phyloP scores from a whole-genome alignment of 2,797 vertebrate species.

The Ceyx erithaca region DNA sequence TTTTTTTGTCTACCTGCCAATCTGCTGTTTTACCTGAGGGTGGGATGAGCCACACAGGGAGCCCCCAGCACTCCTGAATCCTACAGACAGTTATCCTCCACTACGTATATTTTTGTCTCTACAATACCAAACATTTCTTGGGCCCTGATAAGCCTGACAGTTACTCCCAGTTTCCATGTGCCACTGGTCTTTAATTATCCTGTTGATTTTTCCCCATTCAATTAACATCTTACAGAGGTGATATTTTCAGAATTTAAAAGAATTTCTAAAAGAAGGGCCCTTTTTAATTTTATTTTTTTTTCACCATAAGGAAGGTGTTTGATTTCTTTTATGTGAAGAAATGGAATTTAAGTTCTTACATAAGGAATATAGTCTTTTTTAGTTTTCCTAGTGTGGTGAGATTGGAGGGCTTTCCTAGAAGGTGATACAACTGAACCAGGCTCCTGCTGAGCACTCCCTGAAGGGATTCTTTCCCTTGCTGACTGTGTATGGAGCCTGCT shows the following conservation, averaged over 20 bases:
- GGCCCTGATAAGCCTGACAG: accelerated
- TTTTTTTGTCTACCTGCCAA: background rate
- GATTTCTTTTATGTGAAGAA: background rate
- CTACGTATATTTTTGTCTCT: background rate
- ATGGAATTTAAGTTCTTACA: background rate
- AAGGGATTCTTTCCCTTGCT: background rate
- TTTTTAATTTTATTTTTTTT: background rate
- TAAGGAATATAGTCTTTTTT: background rate
- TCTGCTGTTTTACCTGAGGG: background rate
- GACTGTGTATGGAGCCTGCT: background rate
- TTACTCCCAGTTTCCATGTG: background rate
- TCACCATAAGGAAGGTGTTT: background rate
- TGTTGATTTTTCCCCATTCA: background rate
- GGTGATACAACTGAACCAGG: background rate
- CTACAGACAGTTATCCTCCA: background rate
- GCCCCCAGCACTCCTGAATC: accelerated
- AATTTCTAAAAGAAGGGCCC: background rate
- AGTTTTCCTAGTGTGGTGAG: background rate
- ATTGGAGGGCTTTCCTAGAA: background rate
- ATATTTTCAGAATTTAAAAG: background rate
- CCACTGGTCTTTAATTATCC: background rate
- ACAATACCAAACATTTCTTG: background rate
- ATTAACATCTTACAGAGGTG: background rate
- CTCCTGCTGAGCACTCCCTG: background rate
- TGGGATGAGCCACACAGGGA: background rate